phyloP scores from a whole-genome alignment of 2,113 vertebrate species.

The Eurypyga helias region DNA sequence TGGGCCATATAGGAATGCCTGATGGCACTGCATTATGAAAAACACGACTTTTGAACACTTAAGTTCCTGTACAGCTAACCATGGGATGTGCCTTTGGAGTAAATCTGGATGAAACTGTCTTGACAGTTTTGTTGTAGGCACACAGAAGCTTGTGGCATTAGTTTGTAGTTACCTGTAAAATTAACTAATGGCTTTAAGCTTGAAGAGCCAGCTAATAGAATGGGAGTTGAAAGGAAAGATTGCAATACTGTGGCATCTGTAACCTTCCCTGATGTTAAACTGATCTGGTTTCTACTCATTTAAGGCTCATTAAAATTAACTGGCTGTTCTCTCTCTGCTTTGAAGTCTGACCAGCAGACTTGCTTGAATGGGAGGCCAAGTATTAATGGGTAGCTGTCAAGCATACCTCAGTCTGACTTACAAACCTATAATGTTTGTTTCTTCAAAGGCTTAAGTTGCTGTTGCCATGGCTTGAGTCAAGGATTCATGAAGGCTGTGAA shows the following conservation, averaged over 20 bases:
- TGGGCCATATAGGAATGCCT: neutral
- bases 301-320: neutral
- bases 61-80: neutral
- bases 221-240: neutral
- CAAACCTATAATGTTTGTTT: neutral
- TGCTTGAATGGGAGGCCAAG: neutral
- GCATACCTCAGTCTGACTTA: neutral
- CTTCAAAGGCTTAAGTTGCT: slow-evolving; percentile 87
- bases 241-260: neutral
- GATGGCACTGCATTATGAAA: neutral
- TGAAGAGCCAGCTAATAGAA: neutral
- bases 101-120: neutral
- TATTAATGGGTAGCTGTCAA: neutral
- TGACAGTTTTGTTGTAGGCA: neutral
- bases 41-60: neutral
- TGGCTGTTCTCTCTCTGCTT: neutral
- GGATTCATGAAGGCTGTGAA: slow-evolving; percentile 89
- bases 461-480: slow-evolving; percentile 90
- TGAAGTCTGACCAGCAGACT: neutral
- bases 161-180: neutral
- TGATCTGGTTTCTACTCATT: neutral
- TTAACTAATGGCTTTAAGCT: neutral
- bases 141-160: neutral
- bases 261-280: neutral
- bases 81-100: neutral